Percentiles rank a stretch among this genome's conserved stretches.
These are phyloP conservation scores for Prionace glauca DNA, from an alignment of 2,797 vertebrate genomes.

Conservation along the genomic window DNA sequence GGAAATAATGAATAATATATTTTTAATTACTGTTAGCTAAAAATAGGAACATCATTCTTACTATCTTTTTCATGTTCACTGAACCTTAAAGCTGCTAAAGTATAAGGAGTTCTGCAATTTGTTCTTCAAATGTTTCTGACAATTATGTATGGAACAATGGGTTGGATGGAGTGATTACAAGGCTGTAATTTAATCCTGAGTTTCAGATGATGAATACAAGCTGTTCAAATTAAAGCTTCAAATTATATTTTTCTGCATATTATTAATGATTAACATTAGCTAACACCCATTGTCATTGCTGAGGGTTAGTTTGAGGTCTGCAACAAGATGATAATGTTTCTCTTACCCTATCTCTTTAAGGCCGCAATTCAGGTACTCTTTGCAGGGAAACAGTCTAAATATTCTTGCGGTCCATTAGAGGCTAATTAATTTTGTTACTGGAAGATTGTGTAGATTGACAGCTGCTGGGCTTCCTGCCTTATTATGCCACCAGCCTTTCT, in stretches of 20 bases:
- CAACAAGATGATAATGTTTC: neutral
- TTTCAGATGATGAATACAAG: neutral
- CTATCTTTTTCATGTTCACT: neutral
- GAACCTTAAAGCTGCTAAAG: neutral
- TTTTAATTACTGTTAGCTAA: neutral
- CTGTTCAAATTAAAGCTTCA: conserved; percentile 12
- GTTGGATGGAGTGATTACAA: neutral
- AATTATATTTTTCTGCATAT: conserved; percentile 17
- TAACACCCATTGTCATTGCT: neutral
- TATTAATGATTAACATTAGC: conserved; percentile 14
- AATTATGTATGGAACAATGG: conserved; percentile 8
- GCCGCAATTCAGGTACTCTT: neutral
- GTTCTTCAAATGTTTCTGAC: neutral
- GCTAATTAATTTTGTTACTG: neutral
- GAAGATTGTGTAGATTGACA: neutral
- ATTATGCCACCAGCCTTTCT: neutral
- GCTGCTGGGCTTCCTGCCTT: neutral
- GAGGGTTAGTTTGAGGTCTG: neutral
- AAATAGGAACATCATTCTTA: neutral
- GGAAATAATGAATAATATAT: neutral
- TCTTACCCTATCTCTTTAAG: neutral
- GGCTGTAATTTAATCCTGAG: conserved; percentile 15
- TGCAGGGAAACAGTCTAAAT: neutral
- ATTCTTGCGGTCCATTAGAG: neutral
- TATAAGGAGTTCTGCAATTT: conserved; percentile 7